phyloP scores from a whole-genome alignment of 2,888 invertebrate genomes.

The Chaetogeoica ovagalla region DNA sequence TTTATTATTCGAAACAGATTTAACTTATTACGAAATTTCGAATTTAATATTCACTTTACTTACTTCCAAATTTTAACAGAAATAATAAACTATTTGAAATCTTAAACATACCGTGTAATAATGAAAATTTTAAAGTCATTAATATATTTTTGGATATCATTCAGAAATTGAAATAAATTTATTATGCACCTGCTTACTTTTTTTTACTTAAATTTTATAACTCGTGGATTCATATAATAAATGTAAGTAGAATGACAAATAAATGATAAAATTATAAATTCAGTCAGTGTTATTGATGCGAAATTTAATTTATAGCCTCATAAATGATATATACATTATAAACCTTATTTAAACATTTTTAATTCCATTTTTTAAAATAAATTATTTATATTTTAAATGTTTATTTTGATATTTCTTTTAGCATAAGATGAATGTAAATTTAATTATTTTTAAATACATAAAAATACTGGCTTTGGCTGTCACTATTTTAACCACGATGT shows the following conservation, averaged over 20 bases:
- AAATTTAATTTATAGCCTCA: no score
- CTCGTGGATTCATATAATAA: not conserved
- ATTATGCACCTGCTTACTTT: not conserved
- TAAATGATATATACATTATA: no score
- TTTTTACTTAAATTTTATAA: not conserved
- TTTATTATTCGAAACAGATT: no score
- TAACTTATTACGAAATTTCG: not conserved
- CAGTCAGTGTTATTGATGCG: no score
- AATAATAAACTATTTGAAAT: not conserved
- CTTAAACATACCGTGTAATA: not conserved
- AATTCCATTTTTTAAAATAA: no score
- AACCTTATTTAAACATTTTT: not conserved
- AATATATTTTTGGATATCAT: slow-evolving; percentile 1
- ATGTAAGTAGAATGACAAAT: no score
- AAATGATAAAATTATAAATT: no score
- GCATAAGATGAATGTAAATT: no score
- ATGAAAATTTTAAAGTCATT: not conserved
- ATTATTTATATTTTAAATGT: no score
- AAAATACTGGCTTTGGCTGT: no score
- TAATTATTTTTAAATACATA: not conserved
- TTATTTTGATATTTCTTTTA: no score
- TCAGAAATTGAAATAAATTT: not conserved
- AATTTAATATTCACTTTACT: not conserved
- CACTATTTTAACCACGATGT: no score
- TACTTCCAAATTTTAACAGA: not conserved